Conservation (phyloP, 2,888 invertebrate genomes). For the Theodoxus fluviatilis region DNA sequence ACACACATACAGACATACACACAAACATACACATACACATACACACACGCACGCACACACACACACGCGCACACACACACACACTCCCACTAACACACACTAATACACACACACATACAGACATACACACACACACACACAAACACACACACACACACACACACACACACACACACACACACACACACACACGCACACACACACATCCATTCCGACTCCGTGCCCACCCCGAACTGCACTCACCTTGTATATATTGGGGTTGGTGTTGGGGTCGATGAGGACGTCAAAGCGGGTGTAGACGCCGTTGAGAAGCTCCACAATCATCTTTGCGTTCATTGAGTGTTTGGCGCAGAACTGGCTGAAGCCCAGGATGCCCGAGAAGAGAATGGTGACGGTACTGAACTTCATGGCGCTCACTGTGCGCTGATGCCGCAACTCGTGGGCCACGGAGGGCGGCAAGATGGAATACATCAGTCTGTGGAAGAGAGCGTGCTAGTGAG, state of each 20-base stretch:
- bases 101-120: too few relatives aligned
- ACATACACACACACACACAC: neutral
- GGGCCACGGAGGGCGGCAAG: conserved; percentile 92
- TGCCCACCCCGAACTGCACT: too few relatives aligned
- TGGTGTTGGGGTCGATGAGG: conserved; percentile 87
- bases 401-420: conserved; percentile 89
- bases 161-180: neutral
- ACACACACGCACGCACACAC: too few relatives aligned
- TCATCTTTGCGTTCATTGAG: conserved; percentile 95
- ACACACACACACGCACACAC: conserved; percentile 3
- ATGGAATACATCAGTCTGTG: conserved; percentile 93
- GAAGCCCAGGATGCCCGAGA: conserved; percentile 93
- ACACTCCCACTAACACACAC: too few relatives aligned
- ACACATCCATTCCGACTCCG: neutral
- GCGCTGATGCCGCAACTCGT: conserved; percentile 87
- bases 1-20: too few relatives aligned
- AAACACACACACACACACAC: neutral
- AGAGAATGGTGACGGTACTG: conserved; percentile 89
- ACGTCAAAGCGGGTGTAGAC: conserved; percentile 94
- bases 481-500: too few relatives aligned
- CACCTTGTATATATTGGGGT: conserved; percentile 95
- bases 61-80: too few relatives aligned
- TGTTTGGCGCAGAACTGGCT: conserved; percentile 86
- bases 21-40: too few relatives aligned
- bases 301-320: conserved; percentile 90